These are phyloP conservation scores for Amphipyra tragopoginis DNA, from an alignment of 2,888 invertebrate species.

Conservation along the genomic window DNA sequence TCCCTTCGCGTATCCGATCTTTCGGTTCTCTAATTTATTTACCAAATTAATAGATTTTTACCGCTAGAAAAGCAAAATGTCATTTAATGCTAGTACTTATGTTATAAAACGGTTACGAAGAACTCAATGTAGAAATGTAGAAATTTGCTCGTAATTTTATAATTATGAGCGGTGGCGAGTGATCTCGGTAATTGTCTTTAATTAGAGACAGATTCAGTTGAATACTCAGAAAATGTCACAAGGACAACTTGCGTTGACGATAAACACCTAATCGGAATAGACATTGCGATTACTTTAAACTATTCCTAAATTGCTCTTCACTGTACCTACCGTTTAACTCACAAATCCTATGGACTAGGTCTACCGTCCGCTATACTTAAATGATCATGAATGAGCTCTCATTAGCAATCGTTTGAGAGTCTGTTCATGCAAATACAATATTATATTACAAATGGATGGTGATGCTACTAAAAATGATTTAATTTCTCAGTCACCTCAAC, in stretches of 20 bases:
- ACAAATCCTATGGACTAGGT: not conserved
- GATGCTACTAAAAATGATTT: constrained; percentile 10
- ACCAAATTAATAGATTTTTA: not conserved
- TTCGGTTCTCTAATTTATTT: not conserved
- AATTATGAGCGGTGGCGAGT: constrained; percentile 41
- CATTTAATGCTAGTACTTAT: constrained; percentile 5
- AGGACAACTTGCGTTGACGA: constrained; percentile 37
- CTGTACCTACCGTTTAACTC: not conserved
- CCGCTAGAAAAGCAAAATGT: constrained; percentile 7
- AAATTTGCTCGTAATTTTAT: constrained; percentile 43
- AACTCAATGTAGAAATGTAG: constrained; percentile 44
- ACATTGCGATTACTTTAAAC: constrained; percentile 3
- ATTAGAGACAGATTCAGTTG: constrained; percentile 50
- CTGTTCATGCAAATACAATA: too few species aligned
- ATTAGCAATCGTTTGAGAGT: not conserved
- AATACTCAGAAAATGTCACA: constrained; percentile 42
- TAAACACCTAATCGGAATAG: constrained; percentile 25
- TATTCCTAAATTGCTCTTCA: not conserved
- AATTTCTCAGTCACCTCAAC: constrained; percentile 31
- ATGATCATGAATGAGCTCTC: too few species aligned
- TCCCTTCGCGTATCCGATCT: not conserved
- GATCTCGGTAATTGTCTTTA: constrained; percentile 48
- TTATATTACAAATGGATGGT: not conserved
- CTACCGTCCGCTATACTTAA: not conserved
- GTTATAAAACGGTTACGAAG: constrained; percentile 21